Conservation (phyloP, 2,888 invertebrate genomes). For the Lepetodrilus schrolli region DNA sequence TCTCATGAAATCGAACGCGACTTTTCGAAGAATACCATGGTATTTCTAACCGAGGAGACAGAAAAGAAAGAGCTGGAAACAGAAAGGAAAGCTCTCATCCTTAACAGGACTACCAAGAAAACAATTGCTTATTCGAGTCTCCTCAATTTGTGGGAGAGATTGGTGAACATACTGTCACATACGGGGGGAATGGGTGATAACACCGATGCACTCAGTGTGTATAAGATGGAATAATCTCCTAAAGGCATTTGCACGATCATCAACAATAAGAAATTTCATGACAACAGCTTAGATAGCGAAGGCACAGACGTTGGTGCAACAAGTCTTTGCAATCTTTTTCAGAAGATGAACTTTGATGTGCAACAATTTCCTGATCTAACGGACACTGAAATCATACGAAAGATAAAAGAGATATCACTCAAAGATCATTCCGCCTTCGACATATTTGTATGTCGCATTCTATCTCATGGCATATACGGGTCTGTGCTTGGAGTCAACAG, state of each 20-base stretch:
- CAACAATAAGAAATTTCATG: constrained; percentile 16
- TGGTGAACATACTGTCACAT: no score
- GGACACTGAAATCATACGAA: constrained; percentile 5
- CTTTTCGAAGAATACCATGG: no score
- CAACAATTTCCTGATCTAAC: not conserved
- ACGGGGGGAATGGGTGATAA: no score
- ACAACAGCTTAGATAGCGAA: not conserved
- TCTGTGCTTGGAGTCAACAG: constrained; percentile 19
- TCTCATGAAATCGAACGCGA: no score
- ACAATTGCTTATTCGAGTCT: no score
- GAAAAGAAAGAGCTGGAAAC: no score
- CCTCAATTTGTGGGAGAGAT: no score
- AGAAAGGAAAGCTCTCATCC: no score
- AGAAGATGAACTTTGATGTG: not conserved
- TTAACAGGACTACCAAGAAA: no score
- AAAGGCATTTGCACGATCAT: constrained; percentile 11
- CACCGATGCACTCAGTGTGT: no score
- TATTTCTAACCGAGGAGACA: no score
- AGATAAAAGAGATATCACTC: constrained; percentile 3
- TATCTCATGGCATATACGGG: constrained; percentile 21
- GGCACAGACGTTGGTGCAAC: not conserved
- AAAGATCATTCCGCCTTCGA: constrained; percentile 10
- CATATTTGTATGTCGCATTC: not conserved
- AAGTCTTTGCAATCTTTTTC: not conserved
- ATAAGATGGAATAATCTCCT: not conserved